phyloP scores from a whole-genome alignment of 2,113 vertebrate genomes.

The Narcine bancroftii region DNA sequence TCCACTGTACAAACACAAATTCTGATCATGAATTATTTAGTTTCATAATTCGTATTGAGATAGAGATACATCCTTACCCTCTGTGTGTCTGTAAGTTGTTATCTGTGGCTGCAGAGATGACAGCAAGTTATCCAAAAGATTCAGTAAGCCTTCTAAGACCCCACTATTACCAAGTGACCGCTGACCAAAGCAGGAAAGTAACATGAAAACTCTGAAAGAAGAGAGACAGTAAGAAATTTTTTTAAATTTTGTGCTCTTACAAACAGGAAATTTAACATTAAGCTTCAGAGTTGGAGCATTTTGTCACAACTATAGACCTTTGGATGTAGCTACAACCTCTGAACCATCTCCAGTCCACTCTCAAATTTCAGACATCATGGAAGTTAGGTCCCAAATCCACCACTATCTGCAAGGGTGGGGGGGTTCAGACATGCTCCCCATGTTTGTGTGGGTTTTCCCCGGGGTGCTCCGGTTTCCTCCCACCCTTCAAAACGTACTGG shows the following conservation, averaged over 20 bases:
- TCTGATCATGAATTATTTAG: not conserved
- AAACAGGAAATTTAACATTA: not conserved
- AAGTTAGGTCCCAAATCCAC: no score
- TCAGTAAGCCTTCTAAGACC: constrained; percentile 89
- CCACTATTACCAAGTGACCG: constrained; percentile 95
- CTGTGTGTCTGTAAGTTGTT: constrained; percentile 68
- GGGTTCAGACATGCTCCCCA: no score
- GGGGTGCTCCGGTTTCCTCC: no score
- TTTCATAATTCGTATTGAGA: no score
- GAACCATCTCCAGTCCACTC: not conserved
- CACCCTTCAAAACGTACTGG: no score
- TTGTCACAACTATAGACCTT: not conserved
- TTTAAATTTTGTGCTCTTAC: not conserved
- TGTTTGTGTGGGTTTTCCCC: no score
- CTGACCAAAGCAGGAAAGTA: constrained; percentile 96
- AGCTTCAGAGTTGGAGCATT: no score
- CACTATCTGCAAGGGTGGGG: no score
- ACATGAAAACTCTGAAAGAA: constrained; percentile 85
- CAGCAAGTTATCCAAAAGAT: constrained; percentile 85
- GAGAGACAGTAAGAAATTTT: not conserved
- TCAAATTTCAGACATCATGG: not conserved
- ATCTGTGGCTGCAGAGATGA: constrained; percentile 84
- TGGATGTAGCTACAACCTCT: not conserved
- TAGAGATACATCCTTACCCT: constrained; percentile 59
- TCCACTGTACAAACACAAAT: not conserved